Evolutionary conservation across 2,113 vertebrate genomes (phyloP).

Genomic region (Triplophysa tibetana): DNA sequence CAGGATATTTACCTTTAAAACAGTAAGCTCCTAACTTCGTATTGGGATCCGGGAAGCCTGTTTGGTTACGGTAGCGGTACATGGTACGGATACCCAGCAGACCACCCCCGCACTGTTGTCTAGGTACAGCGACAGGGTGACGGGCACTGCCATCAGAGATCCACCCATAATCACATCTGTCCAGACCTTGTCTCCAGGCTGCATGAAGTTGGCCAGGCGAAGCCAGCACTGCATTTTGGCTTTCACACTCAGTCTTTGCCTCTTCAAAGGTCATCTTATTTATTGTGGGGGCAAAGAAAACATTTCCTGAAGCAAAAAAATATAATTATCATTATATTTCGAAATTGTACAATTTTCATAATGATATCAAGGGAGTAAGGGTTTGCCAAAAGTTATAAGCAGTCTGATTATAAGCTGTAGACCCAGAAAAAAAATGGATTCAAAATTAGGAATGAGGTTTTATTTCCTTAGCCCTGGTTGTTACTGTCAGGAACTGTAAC

Average conservation of each 20-base stretch:
- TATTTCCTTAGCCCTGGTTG: conserved; percentile 58
- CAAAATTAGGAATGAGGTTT: conserved; percentile 51
- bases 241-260: conserved; percentile 78
- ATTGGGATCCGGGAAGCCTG: conserved; percentile 86
- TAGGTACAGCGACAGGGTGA: conserved; percentile 86
- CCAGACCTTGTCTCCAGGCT: conserved; percentile 90
- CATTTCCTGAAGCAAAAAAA: conserved; percentile 76
- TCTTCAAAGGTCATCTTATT: conserved; percentile 87
- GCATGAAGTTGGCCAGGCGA: conserved; percentile 90
- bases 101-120: conserved; percentile 88
- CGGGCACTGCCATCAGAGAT: conserved; percentile 90
- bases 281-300: conserved; percentile 80
- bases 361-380: no score
- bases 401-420: no score
- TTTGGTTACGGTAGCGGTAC: conserved; percentile 94
- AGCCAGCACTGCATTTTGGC: conserved; percentile 76
- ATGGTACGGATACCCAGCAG: conserved; percentile 93
- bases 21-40: conserved; percentile 94
- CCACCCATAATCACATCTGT: conserved; percentile 96
- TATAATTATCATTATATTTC: not conserved
- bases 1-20: conserved; percentile 83
- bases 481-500: conserved; percentile 47
- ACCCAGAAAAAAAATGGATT: conserved; percentile 12
- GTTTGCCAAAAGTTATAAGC: no score
- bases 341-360: not conserved